Evolutionary conservation across 1,140 invertebrate species (phyloP).

Genomic region (Neotoxoptera formosana): DNA sequence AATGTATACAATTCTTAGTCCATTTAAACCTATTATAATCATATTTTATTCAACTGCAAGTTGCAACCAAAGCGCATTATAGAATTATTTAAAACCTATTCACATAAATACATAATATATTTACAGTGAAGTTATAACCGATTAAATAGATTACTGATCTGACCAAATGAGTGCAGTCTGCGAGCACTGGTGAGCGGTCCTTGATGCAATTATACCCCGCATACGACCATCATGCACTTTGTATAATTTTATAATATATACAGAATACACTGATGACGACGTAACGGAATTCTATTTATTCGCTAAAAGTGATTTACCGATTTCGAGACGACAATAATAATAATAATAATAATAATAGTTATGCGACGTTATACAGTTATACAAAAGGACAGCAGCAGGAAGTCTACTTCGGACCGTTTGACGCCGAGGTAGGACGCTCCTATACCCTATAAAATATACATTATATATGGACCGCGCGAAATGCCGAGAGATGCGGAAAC

Average conservation of each 20-base stretch:
- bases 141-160: background rate
- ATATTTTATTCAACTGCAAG: background rate
- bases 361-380: background rate
- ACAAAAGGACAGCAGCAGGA: background rate
- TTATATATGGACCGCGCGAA: background rate
- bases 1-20: background rate
- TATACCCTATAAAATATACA: constrained; percentile 4
- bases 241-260: background rate
- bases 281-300: constrained; percentile 20
- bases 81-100: background rate
- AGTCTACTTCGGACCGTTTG: constrained; percentile 11
- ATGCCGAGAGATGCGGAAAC: background rate
- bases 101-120: background rate
- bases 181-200: background rate
- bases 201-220: background rate
- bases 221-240: background rate
- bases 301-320: background rate
- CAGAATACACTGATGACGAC: background rate
- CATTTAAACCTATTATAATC: background rate
- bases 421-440: background rate
- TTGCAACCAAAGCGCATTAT: background rate
- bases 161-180: background rate
- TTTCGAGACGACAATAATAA: background rate
- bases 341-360: background rate
- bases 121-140: background rate